Base-by-base conservation (phyloP, 2,113 vertebrate species). In the Scomber japonicus region DNA sequence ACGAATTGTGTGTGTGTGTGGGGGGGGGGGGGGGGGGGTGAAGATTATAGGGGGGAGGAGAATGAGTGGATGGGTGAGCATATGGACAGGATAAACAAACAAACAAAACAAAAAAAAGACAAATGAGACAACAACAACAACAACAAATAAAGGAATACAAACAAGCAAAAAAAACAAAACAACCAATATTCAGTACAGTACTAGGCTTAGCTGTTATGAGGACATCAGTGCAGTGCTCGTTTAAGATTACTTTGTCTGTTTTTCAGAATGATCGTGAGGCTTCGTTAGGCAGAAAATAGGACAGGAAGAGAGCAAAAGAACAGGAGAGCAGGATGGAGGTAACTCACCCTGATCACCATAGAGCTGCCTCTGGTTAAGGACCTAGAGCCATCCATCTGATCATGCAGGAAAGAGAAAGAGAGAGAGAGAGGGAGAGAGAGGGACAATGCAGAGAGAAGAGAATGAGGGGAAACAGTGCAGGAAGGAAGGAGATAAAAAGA, bases 291-390 rank as follows among this genome's bases (percentile, higher is more conserved):
- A 88, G 76, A 44, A 83, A 73, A 80, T 4, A 82, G 48, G 62
- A 75, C 17, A 35, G 75, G 17, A 61, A 5, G 40, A 53, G 76
- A 64, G 49, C 30, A 71, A 54, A 66, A 49, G 12, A 60, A 48
- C 45, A 63, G 81, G 46, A 61, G 30, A 75, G 64, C n/a, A 65
- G 71, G 60, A 78, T 14, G 49, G 66, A 71, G 57, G 57, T 3
- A 35, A 92, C 96, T 97, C 92, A 97, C 96, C 94, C 89, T 94
- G 89, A 93, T 94, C 55, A 82, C 93, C 85, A 94, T 3, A 80
- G 91, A 81, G 80, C 93, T 89, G 83, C 94, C 88, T 85, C 94
- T 91, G 35, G 94, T 93, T 83, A 94, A 66, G 30, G 94, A 95
- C 55, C 92, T 78, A 60, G 85, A 91, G 63, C 94, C 94, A 64